phyloP scores from a whole-genome alignment of 2,113 vertebrate species.

The Petromus typicus region DNA sequence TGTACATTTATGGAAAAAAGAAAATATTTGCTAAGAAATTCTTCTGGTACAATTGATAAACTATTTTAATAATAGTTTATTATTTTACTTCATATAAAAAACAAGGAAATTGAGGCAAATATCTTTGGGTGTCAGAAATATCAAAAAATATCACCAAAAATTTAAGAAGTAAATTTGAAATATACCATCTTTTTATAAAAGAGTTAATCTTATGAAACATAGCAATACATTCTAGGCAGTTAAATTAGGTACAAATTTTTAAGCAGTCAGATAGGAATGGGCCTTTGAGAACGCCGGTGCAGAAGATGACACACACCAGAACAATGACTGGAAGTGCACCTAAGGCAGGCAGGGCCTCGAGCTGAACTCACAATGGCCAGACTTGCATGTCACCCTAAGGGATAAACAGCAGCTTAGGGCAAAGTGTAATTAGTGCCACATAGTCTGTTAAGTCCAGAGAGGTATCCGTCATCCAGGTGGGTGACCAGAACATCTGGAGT shows the following conservation, averaged over 20 bases:
- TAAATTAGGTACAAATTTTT: neutral
- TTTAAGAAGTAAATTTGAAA: constrained; percentile 48
- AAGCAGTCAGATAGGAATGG: neutral
- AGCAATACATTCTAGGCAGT: neutral
- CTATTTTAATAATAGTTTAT: neutral
- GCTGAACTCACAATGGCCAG: neutral
- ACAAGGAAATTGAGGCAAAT: constrained; percentile 18
- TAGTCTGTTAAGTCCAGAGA: neutral
- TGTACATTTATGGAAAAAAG: neutral
- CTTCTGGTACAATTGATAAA: neutral
- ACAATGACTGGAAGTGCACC: neutral
- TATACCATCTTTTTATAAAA: neutral
- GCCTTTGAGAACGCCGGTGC: neutral
- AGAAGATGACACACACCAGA: neutral
- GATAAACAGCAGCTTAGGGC: neutral
- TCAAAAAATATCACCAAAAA: constrained; percentile 51
- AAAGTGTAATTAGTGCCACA: neutral
- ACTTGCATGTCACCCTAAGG: neutral
- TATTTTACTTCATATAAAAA: neutral
- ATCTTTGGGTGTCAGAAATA: neutral
- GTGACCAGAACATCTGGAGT: neutral
- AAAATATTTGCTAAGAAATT: neutral
- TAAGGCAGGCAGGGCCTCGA: neutral
- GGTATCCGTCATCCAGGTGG: neutral
- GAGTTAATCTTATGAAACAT: neutral